A percentile compares a stretch with the other conserved stretches of the same genome.
These are phyloP conservation scores for Colistium nudipinnis DNA, from an alignment of 2,113 vertebrate genomes.

Conservation along the genomic window DNA sequence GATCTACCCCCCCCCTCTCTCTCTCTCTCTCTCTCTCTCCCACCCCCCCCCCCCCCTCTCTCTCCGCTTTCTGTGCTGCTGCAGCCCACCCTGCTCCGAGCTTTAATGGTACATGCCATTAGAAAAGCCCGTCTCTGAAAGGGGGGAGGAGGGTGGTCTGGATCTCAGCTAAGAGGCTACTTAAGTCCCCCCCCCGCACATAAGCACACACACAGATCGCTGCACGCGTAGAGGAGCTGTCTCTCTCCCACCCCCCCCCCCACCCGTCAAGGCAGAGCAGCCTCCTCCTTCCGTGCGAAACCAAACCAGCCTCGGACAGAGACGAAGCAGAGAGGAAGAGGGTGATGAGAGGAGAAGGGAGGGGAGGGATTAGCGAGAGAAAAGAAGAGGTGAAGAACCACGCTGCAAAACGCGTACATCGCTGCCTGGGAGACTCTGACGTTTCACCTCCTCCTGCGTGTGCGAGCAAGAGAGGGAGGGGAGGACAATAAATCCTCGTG, in stretches of 20 bases:
- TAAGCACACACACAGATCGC: constrained; percentile 86
- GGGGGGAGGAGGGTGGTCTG: constrained; percentile 83
- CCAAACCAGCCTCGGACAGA: constrained; percentile 38
- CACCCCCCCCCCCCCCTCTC: constrained; percentile 36
- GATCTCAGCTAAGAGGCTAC: constrained; percentile 81
- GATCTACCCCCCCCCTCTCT: constrained; percentile 55
- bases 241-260: no score
- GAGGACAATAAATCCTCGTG: constrained; percentile 56
- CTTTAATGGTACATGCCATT: constrained; percentile 89
- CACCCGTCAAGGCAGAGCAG: constrained; percentile 60
- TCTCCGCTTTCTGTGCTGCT: constrained; percentile 64
- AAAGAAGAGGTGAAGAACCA: constrained; percentile 55
- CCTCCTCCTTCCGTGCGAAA: constrained; percentile 40
- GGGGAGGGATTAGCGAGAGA: constrained; percentile 28
- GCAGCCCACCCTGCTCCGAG: constrained; percentile 85
- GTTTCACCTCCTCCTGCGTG: constrained; percentile 44
- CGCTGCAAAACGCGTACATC: constrained; percentile 52
- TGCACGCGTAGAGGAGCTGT: constrained; percentile 76
- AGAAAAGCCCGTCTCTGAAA: constrained; percentile 79
- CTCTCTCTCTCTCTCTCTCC: constrained; percentile 53
- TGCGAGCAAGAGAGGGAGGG: constrained; percentile 49
- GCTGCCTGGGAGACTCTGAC: constrained; percentile 61
- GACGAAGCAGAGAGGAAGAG: constrained; percentile 33
- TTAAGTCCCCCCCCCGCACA: constrained; percentile 77
- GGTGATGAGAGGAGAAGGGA: constrained; percentile 7